Evolutionary conservation across 2,888 invertebrate genomes (phyloP).

Genomic region (Lasioglossum zephyrum): DNA sequence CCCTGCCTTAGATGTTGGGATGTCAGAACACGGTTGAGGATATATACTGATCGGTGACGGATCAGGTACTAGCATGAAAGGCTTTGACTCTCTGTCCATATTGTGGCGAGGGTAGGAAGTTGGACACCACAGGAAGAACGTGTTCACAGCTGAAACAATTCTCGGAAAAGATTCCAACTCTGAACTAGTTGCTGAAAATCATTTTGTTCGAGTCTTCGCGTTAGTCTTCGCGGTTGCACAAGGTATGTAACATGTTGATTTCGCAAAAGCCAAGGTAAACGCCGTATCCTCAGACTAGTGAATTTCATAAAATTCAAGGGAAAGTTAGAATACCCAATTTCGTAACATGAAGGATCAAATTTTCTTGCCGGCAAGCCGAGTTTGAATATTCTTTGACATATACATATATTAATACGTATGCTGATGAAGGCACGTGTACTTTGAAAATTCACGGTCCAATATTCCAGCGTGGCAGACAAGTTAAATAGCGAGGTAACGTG

Average conservation of each 20-base stretch:
- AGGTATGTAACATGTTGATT: neutral
- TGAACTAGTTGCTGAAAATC: no score
- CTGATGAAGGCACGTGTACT: neutral
- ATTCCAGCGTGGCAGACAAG: neutral
- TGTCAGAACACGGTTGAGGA: no score
- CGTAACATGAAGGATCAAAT: neutral
- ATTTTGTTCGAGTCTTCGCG: no score
- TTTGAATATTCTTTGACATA: constrained; percentile 2
- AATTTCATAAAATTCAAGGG: neutral
- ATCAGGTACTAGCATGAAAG: no score
- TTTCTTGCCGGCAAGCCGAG: neutral
- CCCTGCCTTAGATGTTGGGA: no score
- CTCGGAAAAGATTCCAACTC: no score
- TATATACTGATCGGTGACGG: no score
- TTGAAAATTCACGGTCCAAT: neutral
- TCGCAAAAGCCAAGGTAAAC: neutral
- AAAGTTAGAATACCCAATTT: neutral
- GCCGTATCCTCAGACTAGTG: neutral
- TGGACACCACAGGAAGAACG: neutral
- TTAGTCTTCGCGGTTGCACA: neutral
- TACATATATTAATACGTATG: neutral
- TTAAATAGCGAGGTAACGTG: neutral
- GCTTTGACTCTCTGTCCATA: no score
- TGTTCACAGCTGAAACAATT: neutral
- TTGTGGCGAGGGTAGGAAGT: no score